phyloP scores from a whole-genome alignment of 2,888 invertebrate species.

The Pandemis corylana region DNA sequence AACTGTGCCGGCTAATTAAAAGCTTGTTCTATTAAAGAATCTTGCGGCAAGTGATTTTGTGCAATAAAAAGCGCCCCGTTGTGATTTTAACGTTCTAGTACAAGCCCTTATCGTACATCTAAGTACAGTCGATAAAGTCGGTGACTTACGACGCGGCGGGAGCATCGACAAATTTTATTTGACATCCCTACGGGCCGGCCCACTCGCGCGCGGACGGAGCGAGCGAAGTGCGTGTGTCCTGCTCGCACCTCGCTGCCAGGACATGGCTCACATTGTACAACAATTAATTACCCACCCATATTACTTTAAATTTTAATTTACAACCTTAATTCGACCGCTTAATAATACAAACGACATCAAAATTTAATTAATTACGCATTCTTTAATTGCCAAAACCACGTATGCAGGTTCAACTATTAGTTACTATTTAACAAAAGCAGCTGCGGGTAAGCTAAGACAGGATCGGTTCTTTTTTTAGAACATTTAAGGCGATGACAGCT shows the following conservation, averaged over 20 bases:
- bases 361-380: slow-evolving; percentile 7
- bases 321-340: neutral
- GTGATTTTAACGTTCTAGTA: slow-evolving; percentile 61
- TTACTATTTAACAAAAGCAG: slow-evolving; percentile 43
- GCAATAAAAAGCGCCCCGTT: slow-evolving; percentile 68
- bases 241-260: slow-evolving; percentile 53
- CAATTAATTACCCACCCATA: slow-evolving; percentile 44
- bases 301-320: slow-evolving; percentile 45
- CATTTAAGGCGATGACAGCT: slow-evolving; percentile 72
- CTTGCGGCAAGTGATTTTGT: slow-evolving; percentile 57
- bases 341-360: slow-evolving; percentile 8
- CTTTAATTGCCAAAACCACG: slow-evolving; percentile 24
- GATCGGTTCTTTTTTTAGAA: slow-evolving; percentile 46
- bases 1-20: slow-evolving; percentile 65
- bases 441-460: slow-evolving; percentile 46
- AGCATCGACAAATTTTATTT: slow-evolving; percentile 70
- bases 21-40: slow-evolving; percentile 68
- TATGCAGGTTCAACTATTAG: slow-evolving; percentile 3
- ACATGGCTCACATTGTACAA: slow-evolving; percentile 26
- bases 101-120: slow-evolving; percentile 53
- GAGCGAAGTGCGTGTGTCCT: slow-evolving; percentile 64
- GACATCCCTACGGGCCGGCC: slow-evolving; percentile 74
- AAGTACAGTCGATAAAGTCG: slow-evolving; percentile 64
- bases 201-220: slow-evolving; percentile 63
- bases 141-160: slow-evolving; percentile 58